These are phyloP conservation scores for Chymomyza amoena DNA, from an alignment of 2,888 invertebrate genomes.

Conservation along the genomic window DNA sequence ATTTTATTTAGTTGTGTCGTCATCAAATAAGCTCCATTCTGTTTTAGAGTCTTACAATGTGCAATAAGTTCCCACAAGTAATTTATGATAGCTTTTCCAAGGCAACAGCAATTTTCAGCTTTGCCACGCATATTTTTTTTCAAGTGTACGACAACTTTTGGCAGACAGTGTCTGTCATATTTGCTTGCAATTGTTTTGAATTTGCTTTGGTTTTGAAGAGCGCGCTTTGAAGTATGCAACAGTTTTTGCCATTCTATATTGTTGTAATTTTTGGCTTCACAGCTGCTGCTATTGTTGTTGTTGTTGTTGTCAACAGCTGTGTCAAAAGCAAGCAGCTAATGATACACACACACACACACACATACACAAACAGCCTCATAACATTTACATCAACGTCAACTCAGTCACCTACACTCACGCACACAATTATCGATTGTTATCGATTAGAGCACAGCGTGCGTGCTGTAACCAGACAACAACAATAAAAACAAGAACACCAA, in stretches of 20 bases:
- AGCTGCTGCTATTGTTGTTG: slow-evolving; percentile 2
- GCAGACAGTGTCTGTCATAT: background rate
- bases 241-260: background rate
- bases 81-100: too few species aligned
- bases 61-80: too few species aligned
- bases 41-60: too few species aligned
- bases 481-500: background rate
- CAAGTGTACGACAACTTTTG: background rate
- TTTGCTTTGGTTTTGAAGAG: background rate
- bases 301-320: slow-evolving; percentile 7
- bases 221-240: background rate
- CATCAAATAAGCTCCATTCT: too few species aligned
- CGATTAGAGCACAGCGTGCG: background rate
- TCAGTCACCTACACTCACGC: too few species aligned
- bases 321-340: background rate
- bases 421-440: background rate
- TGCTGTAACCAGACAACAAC: background rate
- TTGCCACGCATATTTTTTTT: too few species aligned
- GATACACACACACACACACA: too few species aligned
- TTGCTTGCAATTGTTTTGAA: background rate
- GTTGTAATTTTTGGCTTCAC: background rate
- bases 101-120: too few species aligned
- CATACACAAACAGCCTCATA: background rate
- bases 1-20: too few species aligned
- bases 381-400: background rate